Evolutionary conservation across 2,113 vertebrate species (phyloP), one percentile per base, ranked within the genome.

Genomic region (Pardalotus punctatus): DNA sequence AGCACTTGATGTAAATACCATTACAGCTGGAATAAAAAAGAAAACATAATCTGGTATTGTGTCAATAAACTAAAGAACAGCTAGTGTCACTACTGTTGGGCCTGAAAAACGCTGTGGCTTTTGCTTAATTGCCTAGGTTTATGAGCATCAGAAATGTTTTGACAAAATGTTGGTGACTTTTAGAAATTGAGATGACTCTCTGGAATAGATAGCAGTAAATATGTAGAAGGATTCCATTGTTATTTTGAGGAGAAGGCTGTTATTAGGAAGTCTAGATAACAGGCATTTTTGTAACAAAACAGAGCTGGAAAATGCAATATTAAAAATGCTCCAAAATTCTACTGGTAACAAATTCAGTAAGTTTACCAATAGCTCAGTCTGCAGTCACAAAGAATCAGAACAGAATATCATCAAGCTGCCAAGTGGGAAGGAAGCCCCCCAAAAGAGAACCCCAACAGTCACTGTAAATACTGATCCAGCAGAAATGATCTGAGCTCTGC

Each of bases 201-300:
- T 79, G 36, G 50, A 83, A 40, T 28, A 86, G 29, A 48, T 35
- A 54, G 8, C 67, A 47, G 51, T 64, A 86, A 83, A 62, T 86
- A 78, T 43, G 88, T 70, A 25, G 58, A 81, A 88, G 35, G 12
- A 77, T 82, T 58, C 29, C 8, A 8, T 64, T 88, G 29, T 62
- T 67, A 36, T 51, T 96, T 88, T 47, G 56, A 77, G 48, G 51
- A 67, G 47, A 91, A 90, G 69, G 36, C 16, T 86, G 35, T 29
- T 58, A 58, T 38, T 88, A 84, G 51, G 40, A 45, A 90, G 40
- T 50, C 25, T 24, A 29, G 56, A 50, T 31, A 90, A 66, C 78
- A 67, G 67, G 12, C 8, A 8, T 29, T 88, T 83, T n/a, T 48
- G 20, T 83, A 82, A 29, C 33, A 48, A 67, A 88, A 29, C 4